These are phyloP conservation scores for Cydia fagiglandana DNA, from an alignment of 1,140 invertebrate genomes.

Conservation along the genomic window DNA sequence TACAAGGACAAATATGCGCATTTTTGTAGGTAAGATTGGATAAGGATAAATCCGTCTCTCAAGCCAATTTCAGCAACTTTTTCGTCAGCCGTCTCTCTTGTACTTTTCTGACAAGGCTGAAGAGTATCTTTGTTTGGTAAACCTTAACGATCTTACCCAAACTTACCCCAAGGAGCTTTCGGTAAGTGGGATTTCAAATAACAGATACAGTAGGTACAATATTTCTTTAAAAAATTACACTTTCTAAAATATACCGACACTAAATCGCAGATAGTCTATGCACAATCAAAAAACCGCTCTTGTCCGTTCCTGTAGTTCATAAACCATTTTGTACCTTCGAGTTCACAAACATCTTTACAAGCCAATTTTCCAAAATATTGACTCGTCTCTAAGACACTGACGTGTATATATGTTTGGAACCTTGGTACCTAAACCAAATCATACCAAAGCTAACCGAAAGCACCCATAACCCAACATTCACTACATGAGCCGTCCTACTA, in stretches of 20 bases:
- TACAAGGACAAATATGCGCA: background rate
- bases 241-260: too few relatives aligned
- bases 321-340: too few relatives aligned
- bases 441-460: conserved; percentile 4
- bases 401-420: too few relatives aligned
- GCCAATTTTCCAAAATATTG: too few relatives aligned
- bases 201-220: background rate
- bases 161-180: background rate
- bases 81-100: background rate
- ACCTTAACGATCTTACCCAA: background rate
- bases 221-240: too few relatives aligned
- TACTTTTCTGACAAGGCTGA: background rate
- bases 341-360: too few relatives aligned
- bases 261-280: too few relatives aligned
- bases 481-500: background rate
- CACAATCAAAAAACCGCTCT: too few relatives aligned
- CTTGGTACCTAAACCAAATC: background rate
- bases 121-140: background rate
- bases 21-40: background rate
- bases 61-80: background rate
- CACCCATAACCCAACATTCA: background rate
- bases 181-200: background rate
- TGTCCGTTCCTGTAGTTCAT: too few relatives aligned
- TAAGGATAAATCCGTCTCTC: background rate
- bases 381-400: too few relatives aligned